Base-by-base conservation (phyloP, 2,113 vertebrate species). In the Tor tambroides region DNA sequence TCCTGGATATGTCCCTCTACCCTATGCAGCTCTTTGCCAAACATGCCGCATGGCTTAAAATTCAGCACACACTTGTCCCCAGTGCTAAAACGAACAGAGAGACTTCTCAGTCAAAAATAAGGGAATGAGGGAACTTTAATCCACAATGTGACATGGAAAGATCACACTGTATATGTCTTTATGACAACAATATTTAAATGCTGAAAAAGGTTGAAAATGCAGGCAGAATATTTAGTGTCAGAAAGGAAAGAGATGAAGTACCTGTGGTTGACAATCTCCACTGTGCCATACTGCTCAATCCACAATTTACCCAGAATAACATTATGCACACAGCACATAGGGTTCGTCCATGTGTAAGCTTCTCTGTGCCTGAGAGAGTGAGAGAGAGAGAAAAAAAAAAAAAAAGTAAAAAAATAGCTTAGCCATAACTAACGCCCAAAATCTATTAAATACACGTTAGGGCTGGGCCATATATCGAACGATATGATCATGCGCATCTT, bases 251-350 rank as follows among this genome's bases (percentile, higher is more conserved):
- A 46, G n/a, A 82, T 14, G 19, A 5, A 12, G 78, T 94, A 99
- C 98, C 97, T 98, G 95, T 99, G 98, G 94, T 99, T 99, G 41
- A 97, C 10, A 32, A 99, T 97, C 92, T 99, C 97, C 91, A 99
- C 95, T 0, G 93, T 95, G 85, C 98, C 98, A 0, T 99, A 99
- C 69, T 99, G 98, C 86, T 99, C 98, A 38, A 99, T 95, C 98
- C 98, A 99, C 46, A 99, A 96, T 93, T 98, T 98, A 51, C 98
- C 98, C 74, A 99, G 92, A 87, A 99, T 98, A 90, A 99, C 95
- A 72, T 99, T 99, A 91, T 99, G 98, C 85, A 99, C 97, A 89
- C 98, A 99, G 90, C 98, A 99, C 89, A 96, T 95, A 15, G 98
- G 98, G 90, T 99, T 98, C 87, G 94, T 97, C 98, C 98, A 99